phyloP scores from a whole-genome alignment of 2,113 vertebrate species.

The Oryzias woworae region DNA sequence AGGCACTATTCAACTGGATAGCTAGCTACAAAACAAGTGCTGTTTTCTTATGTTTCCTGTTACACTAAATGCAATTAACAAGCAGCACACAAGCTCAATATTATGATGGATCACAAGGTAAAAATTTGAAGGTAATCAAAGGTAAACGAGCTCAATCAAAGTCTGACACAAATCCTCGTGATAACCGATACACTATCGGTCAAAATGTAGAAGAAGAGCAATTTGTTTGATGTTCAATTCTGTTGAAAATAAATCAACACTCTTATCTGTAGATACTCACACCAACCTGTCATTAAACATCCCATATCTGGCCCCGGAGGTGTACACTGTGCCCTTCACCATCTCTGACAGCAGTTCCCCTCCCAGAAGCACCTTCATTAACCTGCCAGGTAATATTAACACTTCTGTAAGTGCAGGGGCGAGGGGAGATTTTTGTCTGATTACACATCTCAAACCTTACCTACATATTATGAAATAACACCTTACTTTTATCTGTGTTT shows the following conservation, averaged over 20 bases:
- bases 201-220: background rate
- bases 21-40: background rate
- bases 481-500: no score
- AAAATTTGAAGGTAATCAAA: background rate
- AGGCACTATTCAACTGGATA: no score
- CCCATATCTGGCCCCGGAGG: slow-evolving; percentile 78
- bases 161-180: background rate
- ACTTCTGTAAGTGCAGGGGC: slow-evolving; percentile 7
- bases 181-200: background rate
- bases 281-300: slow-evolving; percentile 82
- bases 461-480: no score
- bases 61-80: background rate
- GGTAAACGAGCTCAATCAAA: background rate
- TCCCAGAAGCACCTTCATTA: slow-evolving; percentile 77
- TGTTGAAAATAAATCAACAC: background rate
- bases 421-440: no score
- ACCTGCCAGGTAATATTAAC: slow-evolving; percentile 75
- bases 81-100: background rate
- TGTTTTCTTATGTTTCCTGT: background rate
- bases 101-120: background rate
- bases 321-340: slow-evolving; percentile 78
- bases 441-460: no score
- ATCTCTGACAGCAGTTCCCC: slow-evolving; percentile 79
- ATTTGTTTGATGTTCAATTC: background rate
- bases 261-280: slow-evolving; percentile 73